phyloP scores from a whole-genome alignment of 1,140 invertebrate genomes.

The Euwallacea fornicatus region DNA sequence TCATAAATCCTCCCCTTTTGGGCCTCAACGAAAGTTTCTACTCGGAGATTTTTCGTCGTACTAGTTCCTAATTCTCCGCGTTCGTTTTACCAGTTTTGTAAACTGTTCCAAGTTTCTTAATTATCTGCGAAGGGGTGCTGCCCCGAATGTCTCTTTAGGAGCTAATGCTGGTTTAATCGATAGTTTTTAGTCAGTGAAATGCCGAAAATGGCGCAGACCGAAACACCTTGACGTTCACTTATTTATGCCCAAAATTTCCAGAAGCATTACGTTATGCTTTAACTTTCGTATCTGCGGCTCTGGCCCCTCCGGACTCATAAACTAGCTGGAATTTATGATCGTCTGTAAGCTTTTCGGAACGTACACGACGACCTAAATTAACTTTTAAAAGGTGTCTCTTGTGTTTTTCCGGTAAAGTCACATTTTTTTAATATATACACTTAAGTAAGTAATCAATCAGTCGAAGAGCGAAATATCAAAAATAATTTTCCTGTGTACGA shows the following conservation, averaged over 20 bases:
- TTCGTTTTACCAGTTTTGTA: constrained; percentile 14
- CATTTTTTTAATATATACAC: too few relatives aligned
- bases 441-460: too few relatives aligned
- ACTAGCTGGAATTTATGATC: constrained; percentile 19
- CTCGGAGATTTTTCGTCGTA: neutral
- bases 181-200: constrained; percentile 7
- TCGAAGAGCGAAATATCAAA: too few relatives aligned
- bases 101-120: constrained; percentile 15
- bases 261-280: constrained; percentile 5
- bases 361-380: neutral
- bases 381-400: constrained; percentile 13
- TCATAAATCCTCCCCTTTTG: neutral
- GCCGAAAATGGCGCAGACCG: neutral
- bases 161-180: constrained; percentile 9
- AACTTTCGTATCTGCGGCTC: constrained; percentile 17
- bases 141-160: neutral
- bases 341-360: neutral
- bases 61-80: neutral
- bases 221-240: constrained; percentile 6
- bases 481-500: neutral
- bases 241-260: constrained; percentile 22
- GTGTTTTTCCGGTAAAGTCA: neutral
- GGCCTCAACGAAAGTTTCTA: too few relatives aligned
- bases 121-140: constrained; percentile 2
- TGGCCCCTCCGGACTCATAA: constrained; percentile 17